Percentiles rank a stretch among this genome's conserved stretches.
phyloP scores from a whole-genome alignment of 2,888 invertebrate species.

The Eulithis testata region DNA sequence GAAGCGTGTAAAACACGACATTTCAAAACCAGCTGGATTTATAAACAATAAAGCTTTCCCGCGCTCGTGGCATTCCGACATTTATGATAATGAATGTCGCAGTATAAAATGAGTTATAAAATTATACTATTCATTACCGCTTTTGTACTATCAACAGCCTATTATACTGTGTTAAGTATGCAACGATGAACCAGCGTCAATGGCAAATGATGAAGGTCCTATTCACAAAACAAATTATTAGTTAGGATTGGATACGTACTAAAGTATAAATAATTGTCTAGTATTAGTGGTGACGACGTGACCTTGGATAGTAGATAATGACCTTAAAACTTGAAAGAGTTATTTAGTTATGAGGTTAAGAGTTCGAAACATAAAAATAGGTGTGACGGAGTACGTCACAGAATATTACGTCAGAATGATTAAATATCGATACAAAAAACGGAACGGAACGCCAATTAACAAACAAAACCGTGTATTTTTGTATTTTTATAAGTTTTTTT shows the following conservation, averaged over 20 bases:
- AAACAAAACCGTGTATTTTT: not conserved
- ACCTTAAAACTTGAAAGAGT: no score
- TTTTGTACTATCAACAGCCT: slow-evolving; percentile 8
- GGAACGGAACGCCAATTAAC: not conserved
- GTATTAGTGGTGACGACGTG: not conserved
- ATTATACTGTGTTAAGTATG: not conserved
- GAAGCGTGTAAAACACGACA: slow-evolving; percentile 5
- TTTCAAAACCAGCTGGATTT: slow-evolving; percentile 14
- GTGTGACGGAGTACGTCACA: not conserved
- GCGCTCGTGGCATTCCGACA: slow-evolving; percentile 20
- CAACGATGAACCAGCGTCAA: not conserved
- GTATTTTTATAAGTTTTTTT: not conserved
- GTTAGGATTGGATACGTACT: not conserved
- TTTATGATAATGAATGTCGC: slow-evolving; percentile 34
- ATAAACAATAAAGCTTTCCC: slow-evolving; percentile 21
- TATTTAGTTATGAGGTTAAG: not conserved
- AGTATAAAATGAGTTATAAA: slow-evolving; percentile 17
- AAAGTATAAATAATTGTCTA: not conserved
- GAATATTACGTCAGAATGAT: not conserved
- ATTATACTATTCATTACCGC: slow-evolving; percentile 8
- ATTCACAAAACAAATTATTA: not conserved
- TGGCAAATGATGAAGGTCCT: slow-evolving; percentile 1
- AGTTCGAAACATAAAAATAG: not conserved
- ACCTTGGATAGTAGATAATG: not conserved
- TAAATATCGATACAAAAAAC: no score